Conservation (phyloP, 2,888 invertebrate genomes). For the Mimachlamys varia region DNA sequence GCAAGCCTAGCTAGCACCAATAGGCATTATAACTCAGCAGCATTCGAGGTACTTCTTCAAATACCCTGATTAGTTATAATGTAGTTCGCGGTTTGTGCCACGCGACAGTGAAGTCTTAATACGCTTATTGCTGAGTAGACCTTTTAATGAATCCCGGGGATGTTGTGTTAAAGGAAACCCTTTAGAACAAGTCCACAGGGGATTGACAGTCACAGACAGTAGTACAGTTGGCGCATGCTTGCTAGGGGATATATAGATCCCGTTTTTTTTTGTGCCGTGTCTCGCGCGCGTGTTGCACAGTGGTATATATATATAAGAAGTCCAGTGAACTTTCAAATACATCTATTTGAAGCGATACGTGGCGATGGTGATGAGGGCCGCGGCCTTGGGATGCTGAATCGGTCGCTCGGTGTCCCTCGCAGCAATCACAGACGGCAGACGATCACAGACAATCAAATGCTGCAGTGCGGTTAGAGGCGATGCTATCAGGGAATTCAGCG, state of each 20-base stretch:
- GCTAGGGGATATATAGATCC: not conserved
- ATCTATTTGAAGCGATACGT: not conserved
- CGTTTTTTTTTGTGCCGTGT: not conserved
- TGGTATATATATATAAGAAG: not conserved
- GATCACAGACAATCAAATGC: not conserved
- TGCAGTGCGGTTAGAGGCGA: not conserved
- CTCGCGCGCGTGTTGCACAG: too few relatives aligned
- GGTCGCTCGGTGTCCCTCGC: not conserved
- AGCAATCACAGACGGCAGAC: not conserved
- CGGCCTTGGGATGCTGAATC: not conserved
- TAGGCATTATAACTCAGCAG: not conserved
- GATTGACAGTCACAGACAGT: not conserved
- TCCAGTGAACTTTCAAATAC: not conserved
- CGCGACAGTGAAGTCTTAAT: conserved; percentile 8
- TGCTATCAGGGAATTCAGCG: not conserved
- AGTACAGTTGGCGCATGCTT: not conserved
- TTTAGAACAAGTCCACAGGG: not conserved
- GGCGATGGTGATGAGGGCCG: not conserved
- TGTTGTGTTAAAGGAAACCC: not conserved
- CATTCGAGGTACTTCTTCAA: conserved; percentile 10
- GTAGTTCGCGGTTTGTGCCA: not conserved
- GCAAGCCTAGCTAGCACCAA: not conserved
- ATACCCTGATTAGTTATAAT: conserved; percentile 10
- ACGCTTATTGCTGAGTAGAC: conserved; percentile 11
- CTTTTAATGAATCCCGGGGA: not conserved